phyloP scores from a whole-genome alignment of 2,888 invertebrate genomes.

The Atrina japonica region DNA sequence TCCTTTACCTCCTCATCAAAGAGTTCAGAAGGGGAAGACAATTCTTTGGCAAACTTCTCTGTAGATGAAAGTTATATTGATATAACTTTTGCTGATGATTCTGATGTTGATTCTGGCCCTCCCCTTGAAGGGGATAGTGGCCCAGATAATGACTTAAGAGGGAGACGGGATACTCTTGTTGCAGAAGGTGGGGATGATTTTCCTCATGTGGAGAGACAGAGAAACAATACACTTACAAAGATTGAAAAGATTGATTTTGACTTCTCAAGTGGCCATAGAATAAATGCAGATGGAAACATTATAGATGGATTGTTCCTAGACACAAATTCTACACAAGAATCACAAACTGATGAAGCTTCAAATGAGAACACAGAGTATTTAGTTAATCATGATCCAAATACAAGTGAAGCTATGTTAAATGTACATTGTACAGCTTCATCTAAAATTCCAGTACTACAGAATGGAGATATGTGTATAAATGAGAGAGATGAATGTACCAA shows the following conservation, averaged over 20 bases:
- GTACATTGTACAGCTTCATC: too few relatives aligned
- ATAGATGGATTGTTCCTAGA: too few relatives aligned
- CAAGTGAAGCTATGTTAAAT: too few relatives aligned
- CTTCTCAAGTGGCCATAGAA: too few relatives aligned
- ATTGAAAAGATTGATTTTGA: not conserved
- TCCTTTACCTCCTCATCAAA: constrained; percentile 47
- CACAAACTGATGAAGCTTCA: too few relatives aligned
- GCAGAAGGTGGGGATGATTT: not conserved
- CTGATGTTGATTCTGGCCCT: constrained; percentile 48
- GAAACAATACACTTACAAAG: not conserved
- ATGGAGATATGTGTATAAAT: constrained; percentile 9
- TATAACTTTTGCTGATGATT: constrained; percentile 52
- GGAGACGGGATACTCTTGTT: constrained; percentile 9
- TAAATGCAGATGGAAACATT: too few relatives aligned
- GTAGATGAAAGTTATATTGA: constrained; percentile 47
- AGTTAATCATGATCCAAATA: too few relatives aligned
- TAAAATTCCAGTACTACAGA: not conserved
- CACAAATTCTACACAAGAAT: too few relatives aligned
- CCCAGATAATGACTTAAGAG: not conserved
- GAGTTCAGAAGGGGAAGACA: constrained; percentile 50
- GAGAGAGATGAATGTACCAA: constrained; percentile 9
- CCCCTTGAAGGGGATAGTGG: not conserved
- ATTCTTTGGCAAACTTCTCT: constrained; percentile 42
- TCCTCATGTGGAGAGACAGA: too few relatives aligned
- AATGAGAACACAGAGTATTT: too few relatives aligned